A percentile compares a stretch with the other conserved stretches of the same genome.
These are phyloP conservation scores for Poecile montanus DNA, from an alignment of 2,797 vertebrate genomes.

Conservation along the genomic window DNA sequence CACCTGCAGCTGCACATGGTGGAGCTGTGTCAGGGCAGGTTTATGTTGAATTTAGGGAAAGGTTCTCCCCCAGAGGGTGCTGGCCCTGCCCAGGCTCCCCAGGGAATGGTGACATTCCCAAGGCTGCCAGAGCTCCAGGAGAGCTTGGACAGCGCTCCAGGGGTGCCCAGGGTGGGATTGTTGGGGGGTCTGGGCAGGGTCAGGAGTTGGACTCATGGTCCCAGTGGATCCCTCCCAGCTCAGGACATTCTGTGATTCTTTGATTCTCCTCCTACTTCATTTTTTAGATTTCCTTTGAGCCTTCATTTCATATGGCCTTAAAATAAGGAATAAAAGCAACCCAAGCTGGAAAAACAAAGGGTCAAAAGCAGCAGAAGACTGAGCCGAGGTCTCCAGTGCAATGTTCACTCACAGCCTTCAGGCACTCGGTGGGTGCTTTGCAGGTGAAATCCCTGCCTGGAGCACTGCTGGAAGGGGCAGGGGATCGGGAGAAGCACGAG, in stretches of 20 bases:
- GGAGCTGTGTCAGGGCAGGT: background rate
- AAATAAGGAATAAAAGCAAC: background rate
- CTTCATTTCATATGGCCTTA: background rate
- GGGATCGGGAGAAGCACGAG: background rate
- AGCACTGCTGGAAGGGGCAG: background rate
- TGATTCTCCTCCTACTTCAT: background rate
- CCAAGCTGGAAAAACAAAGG: background rate
- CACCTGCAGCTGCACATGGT: background rate
- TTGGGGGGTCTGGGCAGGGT: accelerated
- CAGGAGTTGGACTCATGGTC: accelerated
- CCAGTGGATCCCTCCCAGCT: background rate
- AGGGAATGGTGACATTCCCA: background rate
- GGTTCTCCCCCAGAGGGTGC: background rate
- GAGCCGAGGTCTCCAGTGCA: background rate
- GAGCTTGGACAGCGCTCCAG: accelerated
- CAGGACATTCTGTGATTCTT: background rate
- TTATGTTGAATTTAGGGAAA: accelerated
- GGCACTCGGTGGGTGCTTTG: background rate
- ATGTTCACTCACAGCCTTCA: background rate
- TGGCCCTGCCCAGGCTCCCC: background rate
- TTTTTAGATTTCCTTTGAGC: background rate
- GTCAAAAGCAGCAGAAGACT: background rate
- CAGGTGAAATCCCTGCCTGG: background rate
- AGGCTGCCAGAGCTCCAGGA: background rate
- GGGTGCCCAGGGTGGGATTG: background rate